These are phyloP conservation scores for Charadrius vociferus DNA, from an alignment of 2,113 vertebrate genomes.

Conservation along the genomic window DNA sequence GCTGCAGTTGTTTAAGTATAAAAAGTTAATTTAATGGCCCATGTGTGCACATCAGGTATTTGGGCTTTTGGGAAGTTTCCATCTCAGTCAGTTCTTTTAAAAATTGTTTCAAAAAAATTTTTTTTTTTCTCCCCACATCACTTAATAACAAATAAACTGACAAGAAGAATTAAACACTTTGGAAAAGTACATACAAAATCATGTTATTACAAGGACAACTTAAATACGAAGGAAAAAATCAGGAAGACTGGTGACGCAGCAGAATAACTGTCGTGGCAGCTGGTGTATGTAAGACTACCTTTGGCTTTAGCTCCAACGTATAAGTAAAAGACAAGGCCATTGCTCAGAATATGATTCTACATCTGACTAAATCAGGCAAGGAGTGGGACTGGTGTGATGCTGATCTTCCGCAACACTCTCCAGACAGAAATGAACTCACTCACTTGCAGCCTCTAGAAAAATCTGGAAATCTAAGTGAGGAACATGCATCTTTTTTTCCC, in stretches of 20 bases:
- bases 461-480: not conserved
- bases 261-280: not conserved
- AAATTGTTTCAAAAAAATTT: not conserved
- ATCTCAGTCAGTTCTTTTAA: not conserved
- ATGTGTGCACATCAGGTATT: accelerated
- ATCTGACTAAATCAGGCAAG: not conserved
- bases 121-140: not conserved
- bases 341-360: not conserved
- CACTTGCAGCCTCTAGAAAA: not conserved
- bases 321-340: not conserved
- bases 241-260: not conserved
- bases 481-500: not conserved
- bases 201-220: not conserved
- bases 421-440: not conserved
- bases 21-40: not conserved
- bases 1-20: not conserved
- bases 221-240: not conserved
- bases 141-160: not conserved
- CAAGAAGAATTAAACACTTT: not conserved
- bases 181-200: not conserved
- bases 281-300: not conserved
- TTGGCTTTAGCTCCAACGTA: not conserved
- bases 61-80: not conserved
- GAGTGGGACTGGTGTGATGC: not conserved
- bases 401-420: not conserved